Evolutionary conservation across 1,140 invertebrate species (phyloP).

Genomic region (Drosophila arizonae): DNA sequence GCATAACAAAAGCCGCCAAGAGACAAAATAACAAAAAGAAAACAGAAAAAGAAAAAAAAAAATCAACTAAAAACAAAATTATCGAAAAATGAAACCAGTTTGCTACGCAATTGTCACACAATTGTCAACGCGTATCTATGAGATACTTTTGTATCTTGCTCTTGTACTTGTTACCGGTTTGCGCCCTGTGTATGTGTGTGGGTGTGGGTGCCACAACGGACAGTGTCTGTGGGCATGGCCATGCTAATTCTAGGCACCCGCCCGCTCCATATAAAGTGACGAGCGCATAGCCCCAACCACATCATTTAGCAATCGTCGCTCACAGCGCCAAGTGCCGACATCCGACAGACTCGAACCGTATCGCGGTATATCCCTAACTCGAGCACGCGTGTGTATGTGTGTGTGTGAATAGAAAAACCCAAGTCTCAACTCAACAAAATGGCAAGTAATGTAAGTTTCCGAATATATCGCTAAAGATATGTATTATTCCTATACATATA

Average conservation of each 20-base stretch:
- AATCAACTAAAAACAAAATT: too few relatives aligned
- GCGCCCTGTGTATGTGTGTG: conserved; percentile 9
- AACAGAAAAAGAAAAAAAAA: too few relatives aligned
- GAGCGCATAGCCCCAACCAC: conserved; percentile 45
- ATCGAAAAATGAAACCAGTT: conserved; percentile 60
- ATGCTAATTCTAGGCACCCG: conserved; percentile 59
- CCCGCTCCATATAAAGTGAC: conserved; percentile 66
- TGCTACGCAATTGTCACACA: conserved; percentile 47
- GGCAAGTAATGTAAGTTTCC: conserved; percentile 77
- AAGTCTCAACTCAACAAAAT: conserved; percentile 47
- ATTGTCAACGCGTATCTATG: conserved; percentile 63
- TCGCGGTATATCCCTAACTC: conserved; percentile 27
- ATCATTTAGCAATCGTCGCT: conserved; percentile 66
- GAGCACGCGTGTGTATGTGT: conserved; percentile 26
- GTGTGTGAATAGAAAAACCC: conserved; percentile 14
- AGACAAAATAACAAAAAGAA: conserved; percentile 11
- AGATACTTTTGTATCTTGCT: conserved; percentile 45
- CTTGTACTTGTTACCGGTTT: conserved; percentile 65
- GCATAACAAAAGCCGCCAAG: conserved; percentile 20
- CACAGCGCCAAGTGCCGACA: conserved; percentile 45
- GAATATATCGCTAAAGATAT: neutral
- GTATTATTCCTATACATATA: too few relatives aligned
- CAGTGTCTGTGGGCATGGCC: conserved; percentile 30
- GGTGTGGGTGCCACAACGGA: conserved; percentile 50
- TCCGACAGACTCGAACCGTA: conserved; percentile 24